Base-by-base conservation (phyloP, 2,888 invertebrate genomes). In the Drosophila kuntzei region DNA sequence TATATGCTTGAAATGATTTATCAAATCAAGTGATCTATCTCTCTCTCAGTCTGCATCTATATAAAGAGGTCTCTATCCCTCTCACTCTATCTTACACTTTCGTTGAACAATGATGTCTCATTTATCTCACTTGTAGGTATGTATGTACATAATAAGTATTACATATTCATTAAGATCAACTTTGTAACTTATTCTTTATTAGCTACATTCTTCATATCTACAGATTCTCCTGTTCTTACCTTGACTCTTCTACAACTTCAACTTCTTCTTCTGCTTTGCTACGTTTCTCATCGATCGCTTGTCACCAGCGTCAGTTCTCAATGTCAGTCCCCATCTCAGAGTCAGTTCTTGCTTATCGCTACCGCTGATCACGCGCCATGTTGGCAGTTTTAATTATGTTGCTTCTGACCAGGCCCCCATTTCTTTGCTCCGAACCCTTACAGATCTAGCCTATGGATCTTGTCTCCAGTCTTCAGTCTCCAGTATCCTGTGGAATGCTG, bases 311-410 rank as follows among this genome's bases (percentile, higher is more conserved):
- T 53, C 64, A 43, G 58, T 65, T 65, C 51, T 46, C 41, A 32
- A 41, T 54, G 53, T 64, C 51, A 39, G 36, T 43, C 44, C 12
- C 25, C 27, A 36, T 57, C 36, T 25, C 27, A 12, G 34, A 70
- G 51, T 60, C 76, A 16, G 29, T 51, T 74, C 51, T 69, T 58
- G 81, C 71, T 82, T 87, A 82, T 82, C 81, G 81, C 73, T 68
- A 87, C 79, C 76, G 76, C 76, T 84, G 87, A 87, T 82, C 87
- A 81, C 87, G 81, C 85, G 85, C 87, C 87, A 84, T 87, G 87
- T 84, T 84, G 85, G 68, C 81, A 87, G 87, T 62, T 82, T 82
- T 84, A 82, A 82, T 82, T 82, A 82, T 82, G 81, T 87, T 84
- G 87, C 78, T 77, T 53, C 62, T 69, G 46, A 29, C 20, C 39